Percentiles rank a stretch among this genome's conserved stretches.
phyloP scores from a whole-genome alignment of 2,797 vertebrate species.

The Mus minutoides region DNA sequence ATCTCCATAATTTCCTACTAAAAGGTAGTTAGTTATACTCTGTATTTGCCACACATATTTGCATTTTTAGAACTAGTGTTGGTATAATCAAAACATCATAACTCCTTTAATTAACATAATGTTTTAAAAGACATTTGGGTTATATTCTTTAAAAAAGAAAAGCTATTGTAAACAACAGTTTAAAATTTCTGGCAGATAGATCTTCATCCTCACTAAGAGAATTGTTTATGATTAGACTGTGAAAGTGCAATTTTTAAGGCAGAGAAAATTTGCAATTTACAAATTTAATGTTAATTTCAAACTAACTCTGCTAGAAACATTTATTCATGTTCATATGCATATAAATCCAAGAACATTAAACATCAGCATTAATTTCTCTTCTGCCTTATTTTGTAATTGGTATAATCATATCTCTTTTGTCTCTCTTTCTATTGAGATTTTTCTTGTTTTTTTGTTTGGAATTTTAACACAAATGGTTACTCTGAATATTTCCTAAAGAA shows the following conservation, averaged over 20 bases:
- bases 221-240: not conserved
- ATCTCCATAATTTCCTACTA: not conserved
- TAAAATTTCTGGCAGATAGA: not conserved
- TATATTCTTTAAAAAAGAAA: constrained; percentile 13
- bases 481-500: not conserved
- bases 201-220: not conserved
- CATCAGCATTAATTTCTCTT: not conserved
- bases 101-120: not conserved
- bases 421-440: not conserved
- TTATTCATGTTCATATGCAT: not conserved
- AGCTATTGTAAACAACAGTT: not conserved
- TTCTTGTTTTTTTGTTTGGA: not conserved
- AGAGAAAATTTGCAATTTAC: not conserved
- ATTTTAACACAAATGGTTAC: not conserved
- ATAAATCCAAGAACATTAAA: not conserved
- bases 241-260: not conserved
- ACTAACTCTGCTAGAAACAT: not conserved
- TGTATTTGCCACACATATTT: not conserved
- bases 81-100: not conserved
- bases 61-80: not conserved
- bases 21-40: not conserved
- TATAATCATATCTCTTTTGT: not conserved
- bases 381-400: not conserved
- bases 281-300: not conserved
- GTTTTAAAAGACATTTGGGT: not conserved